Conservation (phyloP, 2,113 vertebrate genomes). For the Cyprinodon brontotheroides region DNA sequence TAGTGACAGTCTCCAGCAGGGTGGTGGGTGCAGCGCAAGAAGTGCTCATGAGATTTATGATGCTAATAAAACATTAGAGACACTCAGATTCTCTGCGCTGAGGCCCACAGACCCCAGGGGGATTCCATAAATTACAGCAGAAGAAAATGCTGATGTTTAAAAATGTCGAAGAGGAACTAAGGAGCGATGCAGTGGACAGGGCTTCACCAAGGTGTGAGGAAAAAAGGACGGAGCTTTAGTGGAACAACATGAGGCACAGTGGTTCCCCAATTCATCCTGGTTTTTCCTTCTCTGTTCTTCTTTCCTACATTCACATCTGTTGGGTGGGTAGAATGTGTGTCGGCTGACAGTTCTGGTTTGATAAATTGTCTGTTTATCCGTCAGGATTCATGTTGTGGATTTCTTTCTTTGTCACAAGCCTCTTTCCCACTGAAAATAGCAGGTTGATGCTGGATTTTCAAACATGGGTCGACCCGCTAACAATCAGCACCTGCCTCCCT, state of each 20-base stretch:
- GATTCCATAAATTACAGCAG: background rate
- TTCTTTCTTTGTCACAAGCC: no score
- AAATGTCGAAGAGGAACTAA: background rate
- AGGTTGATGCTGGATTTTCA: no score
- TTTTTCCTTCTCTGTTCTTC: background rate
- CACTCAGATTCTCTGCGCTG: background rate
- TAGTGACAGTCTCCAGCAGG: slow-evolving; percentile 9
- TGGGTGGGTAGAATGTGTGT: background rate
- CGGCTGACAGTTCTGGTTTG: background rate
- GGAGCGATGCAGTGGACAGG: background rate
- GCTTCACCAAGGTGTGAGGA: background rate
- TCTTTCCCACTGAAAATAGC: no score
- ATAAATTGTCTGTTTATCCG: background rate
- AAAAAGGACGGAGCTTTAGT: background rate
- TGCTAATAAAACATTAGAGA: slow-evolving; percentile 9
- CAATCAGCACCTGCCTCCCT: no score
- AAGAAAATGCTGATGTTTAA: background rate
- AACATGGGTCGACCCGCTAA: no score
- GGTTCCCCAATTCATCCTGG: background rate
- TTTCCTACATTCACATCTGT: background rate
- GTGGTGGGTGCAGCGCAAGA: slow-evolving; percentile 2
- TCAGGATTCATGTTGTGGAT: background rate
- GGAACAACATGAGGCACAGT: background rate
- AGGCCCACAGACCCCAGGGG: background rate
- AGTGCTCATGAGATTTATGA: slow-evolving; percentile 16